Base-by-base conservation (phyloP, 2,113 vertebrate species). In the Hippocampus abdominalis region DNA sequence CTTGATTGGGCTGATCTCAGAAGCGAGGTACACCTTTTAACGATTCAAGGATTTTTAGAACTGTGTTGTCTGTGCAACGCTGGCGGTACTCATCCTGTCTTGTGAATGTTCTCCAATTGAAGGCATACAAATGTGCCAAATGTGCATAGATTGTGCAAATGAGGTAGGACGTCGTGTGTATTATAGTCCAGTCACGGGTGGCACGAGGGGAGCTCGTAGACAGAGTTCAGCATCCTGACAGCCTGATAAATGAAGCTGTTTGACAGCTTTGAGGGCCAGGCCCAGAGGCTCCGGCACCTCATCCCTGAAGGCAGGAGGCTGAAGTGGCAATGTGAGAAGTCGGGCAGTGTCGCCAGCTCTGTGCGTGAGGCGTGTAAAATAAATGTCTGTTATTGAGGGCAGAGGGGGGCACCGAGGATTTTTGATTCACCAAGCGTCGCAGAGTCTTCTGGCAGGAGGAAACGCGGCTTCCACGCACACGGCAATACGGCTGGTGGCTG, bases 221-320 rank as follows among this genome's bases (percentile, higher is more conserved):
- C 48, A 54, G 51, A 54, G 21, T 54, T 51, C 13, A 49, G 15
- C 15, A 49, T 49, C 48, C 51, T 54, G 51, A 23, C 51, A 54
- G 51, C 51, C 51, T 54, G 51, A 54, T 54, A n/a, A n/a, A 54
- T 54, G 51, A 54, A 54, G 51, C 21, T 23, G 51, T 54, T n/a
- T 54, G 51, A 54, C 51, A 54, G 20, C n/a, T n/a, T 54, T 54
- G 51, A 54, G 51, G 8, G 23, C 8, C 51, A n/a, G 51, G 49
- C 49, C 49, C 49, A n/a, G 49, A 51, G 51, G 51, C 51, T 54
- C 21, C 51, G 10, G 51, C 10, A n/a, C n/a, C 51, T 23, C 51
- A 23, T 54, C 21, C 49, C 49, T 21, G 49, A 51, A 51, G 49
- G 49, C 49, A n/a, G 49, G 49, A 21, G 49, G 49, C 49, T 51